Conservation (phyloP, 2,113 vertebrate genomes). For the Marcusenius ussheri region DNA sequence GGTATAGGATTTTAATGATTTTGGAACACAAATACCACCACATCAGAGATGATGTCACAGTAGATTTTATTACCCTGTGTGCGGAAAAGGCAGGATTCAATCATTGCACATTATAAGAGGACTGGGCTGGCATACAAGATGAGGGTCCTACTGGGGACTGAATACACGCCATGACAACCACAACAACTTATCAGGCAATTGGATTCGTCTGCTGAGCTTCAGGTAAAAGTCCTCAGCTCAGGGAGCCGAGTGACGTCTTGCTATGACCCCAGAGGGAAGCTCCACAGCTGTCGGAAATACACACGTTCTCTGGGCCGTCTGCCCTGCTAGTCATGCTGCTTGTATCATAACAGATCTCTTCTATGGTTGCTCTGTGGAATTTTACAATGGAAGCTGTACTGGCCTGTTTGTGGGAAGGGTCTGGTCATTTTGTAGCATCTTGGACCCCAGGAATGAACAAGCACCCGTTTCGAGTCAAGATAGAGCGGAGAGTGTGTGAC, state of each 20-base stretch:
- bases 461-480: background rate
- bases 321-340: background rate
- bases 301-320: background rate
- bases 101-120: background rate
- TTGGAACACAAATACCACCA: background rate
- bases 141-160: background rate
- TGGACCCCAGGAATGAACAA: background rate
- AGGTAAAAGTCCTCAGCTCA: background rate
- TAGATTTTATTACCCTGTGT: background rate
- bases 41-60: no score
- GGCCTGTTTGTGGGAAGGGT: background rate
- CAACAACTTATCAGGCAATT: background rate
- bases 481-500: background rate
- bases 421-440: background rate
- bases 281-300: background rate
- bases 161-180: background rate
- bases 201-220: background rate
- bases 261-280: background rate
- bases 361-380: background rate
- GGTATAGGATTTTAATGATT: background rate
- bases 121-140: background rate
- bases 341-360: background rate
- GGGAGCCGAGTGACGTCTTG: background rate
- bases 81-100: background rate
- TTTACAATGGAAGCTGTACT: background rate